Conservation (phyloP, 2,113 vertebrate species). For the Aegotheles bennettii region DNA sequence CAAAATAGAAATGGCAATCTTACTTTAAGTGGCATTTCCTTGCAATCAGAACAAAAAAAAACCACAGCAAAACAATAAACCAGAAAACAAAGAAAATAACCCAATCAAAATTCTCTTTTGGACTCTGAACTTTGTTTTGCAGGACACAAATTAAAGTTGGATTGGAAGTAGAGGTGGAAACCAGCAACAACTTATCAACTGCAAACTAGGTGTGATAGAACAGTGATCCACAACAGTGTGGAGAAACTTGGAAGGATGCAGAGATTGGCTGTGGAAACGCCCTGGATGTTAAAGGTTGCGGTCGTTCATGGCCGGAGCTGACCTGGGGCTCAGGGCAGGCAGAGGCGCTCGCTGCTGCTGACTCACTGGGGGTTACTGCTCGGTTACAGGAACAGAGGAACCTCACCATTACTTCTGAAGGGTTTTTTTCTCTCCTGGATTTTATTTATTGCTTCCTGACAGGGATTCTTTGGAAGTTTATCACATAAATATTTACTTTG, state of each 20-base stretch:
- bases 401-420: neutral
- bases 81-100: too few species aligned
- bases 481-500: neutral
- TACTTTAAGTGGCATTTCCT: neutral
- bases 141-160: neutral
- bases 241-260: neutral
- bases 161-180: neutral
- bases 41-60: neutral
- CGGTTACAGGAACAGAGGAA: neutral
- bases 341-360: neutral
- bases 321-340: rapidly evolving
- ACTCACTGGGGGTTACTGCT: neutral
- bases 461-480: neutral
- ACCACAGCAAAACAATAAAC: too few species aligned
- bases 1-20: neutral
- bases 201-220: neutral
- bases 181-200: neutral
- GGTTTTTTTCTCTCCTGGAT: neutral
- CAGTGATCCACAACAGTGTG: neutral
- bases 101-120: neutral
- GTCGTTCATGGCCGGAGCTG: rapidly evolving
- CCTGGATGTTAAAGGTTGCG: rapidly evolving
- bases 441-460: neutral
- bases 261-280: neutral
- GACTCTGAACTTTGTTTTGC: neutral